A percentile compares a stretch with the other conserved stretches of the same genome.
These are phyloP conservation scores for Agraylea sexmaculata DNA, from an alignment of 1,140 invertebrate genomes.

Conservation along the genomic window DNA sequence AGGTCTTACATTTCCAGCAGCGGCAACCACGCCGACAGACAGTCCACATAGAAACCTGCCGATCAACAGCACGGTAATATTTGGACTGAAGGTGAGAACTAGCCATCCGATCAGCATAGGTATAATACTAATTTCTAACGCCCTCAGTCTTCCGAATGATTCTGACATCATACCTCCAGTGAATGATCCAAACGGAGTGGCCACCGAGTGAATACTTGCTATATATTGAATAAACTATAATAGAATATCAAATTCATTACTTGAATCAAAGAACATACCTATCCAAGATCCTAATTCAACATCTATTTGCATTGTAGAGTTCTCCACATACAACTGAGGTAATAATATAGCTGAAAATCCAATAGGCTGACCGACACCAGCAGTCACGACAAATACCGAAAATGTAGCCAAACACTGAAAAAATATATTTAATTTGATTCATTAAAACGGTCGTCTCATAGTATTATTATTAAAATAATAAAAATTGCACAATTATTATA, in stretches of 20 bases:
- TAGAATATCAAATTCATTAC: slow-evolving; percentile 2
- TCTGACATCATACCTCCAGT: slow-evolving; percentile 53
- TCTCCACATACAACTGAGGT: slow-evolving; percentile 43
- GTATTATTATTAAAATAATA: not conserved
- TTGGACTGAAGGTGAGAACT: slow-evolving; percentile 45
- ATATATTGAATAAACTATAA: slow-evolving; percentile 20
- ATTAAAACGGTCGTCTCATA: not conserved
- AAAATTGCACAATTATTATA: slow-evolving; percentile 3
- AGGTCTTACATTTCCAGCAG: slow-evolving; percentile 52
- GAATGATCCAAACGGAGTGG: slow-evolving; percentile 51
- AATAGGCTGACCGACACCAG: slow-evolving; percentile 58
- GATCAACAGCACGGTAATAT: slow-evolving; percentile 44
- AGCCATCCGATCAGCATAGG: slow-evolving; percentile 52
- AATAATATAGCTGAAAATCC: slow-evolving; percentile 55
- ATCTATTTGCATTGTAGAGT: slow-evolving; percentile 40
- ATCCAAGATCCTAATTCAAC: slow-evolving; percentile 55
- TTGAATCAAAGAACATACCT: slow-evolving; percentile 31
- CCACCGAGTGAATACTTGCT: slow-evolving; percentile 56
- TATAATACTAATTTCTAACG: slow-evolving; percentile 44
- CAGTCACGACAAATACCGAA: slow-evolving; percentile 50
- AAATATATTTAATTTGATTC: slow-evolving; percentile 14
- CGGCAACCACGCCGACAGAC: slow-evolving; percentile 54
- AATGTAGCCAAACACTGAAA: slow-evolving; percentile 52
- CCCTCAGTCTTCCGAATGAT: slow-evolving; percentile 44
- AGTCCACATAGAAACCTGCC: slow-evolving; percentile 57